phyloP scores from a whole-genome alignment of 2,113 vertebrate species.

The Zosterops hypoxanthus region DNA sequence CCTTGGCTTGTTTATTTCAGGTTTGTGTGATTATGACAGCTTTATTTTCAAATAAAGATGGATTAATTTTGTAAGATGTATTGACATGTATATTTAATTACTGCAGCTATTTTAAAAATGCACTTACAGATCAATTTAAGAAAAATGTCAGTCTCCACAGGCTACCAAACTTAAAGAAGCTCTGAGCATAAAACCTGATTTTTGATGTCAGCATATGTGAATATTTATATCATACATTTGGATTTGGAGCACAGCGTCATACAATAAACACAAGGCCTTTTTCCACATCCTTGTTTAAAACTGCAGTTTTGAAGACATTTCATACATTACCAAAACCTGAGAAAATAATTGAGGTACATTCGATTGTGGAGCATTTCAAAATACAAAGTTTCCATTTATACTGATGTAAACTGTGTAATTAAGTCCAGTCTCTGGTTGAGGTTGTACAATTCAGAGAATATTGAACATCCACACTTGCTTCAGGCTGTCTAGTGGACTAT shows the following conservation, averaged over 20 bases:
- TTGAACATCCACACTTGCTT: not conserved
- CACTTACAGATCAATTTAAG: not conserved
- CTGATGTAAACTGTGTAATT: not conserved
- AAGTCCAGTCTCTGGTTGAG: not conserved
- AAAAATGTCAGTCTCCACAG: not conserved
- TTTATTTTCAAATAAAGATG: not conserved
- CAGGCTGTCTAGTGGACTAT: conserved; percentile 16
- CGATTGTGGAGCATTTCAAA: not conserved
- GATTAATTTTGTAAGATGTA: not conserved
- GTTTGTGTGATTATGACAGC: not conserved
- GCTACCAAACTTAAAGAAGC: not conserved
- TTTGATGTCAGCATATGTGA: not conserved
- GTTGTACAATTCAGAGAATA: not conserved
- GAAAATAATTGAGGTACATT: not conserved
- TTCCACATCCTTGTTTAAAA: not conserved
- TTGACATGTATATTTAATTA: not conserved
- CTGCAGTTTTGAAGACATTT: not conserved
- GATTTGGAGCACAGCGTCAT: not conserved
- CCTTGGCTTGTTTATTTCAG: not conserved
- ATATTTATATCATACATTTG: not conserved
- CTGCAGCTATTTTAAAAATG: not conserved
- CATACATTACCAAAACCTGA: not conserved
- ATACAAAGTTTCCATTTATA: not conserved
- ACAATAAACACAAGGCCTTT: not conserved
- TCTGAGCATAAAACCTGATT: not conserved